Conservation (phyloP, 2,113 vertebrate genomes). For the Oreamnos americanus region DNA sequence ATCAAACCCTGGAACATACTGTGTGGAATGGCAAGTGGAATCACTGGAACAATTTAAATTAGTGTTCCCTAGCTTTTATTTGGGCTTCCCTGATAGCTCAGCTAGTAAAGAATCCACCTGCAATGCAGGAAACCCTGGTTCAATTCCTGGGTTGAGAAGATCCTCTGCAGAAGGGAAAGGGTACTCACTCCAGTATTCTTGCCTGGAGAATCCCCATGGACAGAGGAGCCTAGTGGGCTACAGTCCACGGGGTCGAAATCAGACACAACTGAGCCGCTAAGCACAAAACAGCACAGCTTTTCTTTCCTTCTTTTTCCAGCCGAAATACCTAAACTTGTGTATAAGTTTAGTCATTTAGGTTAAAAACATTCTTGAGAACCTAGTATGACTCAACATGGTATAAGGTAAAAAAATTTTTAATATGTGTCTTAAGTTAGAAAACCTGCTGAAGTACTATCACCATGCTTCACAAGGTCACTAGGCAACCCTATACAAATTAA, state of each 20-base stretch:
- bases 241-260: background rate
- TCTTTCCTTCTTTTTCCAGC: background rate
- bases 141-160: background rate
- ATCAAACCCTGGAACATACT: background rate
- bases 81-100: background rate
- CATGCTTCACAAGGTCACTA: background rate
- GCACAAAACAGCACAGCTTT: background rate
- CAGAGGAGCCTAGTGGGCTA: background rate
- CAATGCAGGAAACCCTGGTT: background rate
- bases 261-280: background rate
- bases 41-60: background rate
- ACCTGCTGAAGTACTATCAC: background rate
- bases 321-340: background rate
- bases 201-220: background rate
- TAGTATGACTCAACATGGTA: background rate
- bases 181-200: background rate
- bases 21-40: background rate
- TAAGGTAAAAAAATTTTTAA: background rate
- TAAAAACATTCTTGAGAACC: constrained; percentile 28
- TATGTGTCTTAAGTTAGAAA: background rate
- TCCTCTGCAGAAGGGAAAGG: background rate
- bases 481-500: background rate
- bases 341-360: background rate
- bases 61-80: background rate
- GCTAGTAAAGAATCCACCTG: background rate